Percentiles rank a stretch among this genome's conserved stretches.
Evolutionary conservation across 2,797 vertebrate genomes (phyloP).

Genomic region (Paratrypauchen microcephalus): DNA sequence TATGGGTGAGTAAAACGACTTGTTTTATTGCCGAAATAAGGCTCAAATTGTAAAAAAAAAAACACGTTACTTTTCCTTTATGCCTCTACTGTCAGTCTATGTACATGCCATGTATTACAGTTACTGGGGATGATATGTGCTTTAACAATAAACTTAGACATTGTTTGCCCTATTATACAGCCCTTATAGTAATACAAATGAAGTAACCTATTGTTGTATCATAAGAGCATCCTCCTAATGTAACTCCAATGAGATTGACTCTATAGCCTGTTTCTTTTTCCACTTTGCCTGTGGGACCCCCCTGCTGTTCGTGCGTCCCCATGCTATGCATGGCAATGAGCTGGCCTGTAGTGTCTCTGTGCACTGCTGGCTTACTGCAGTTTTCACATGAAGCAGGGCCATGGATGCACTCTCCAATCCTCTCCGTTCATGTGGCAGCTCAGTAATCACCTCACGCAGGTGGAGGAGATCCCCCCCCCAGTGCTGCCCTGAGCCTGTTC

Average conservation of each 20-base stretch:
- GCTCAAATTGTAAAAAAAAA: too few relatives aligned
- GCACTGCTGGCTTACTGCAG: constrained; percentile 51
- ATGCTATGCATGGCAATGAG: constrained; percentile 60
- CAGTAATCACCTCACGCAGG: constrained; percentile 45
- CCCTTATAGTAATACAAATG: constrained; percentile 21
- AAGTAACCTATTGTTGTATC: constrained; percentile 27
- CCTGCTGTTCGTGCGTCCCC: constrained; percentile 43
- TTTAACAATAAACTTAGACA: too few relatives aligned
- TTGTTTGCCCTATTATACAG: constrained; percentile 20
- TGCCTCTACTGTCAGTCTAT: too few relatives aligned
- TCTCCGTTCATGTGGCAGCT: constrained; percentile 30
- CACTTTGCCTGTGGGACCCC: constrained; percentile 41
- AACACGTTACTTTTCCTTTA: too few relatives aligned
- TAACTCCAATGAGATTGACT: constrained; percentile 39
- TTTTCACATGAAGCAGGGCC: constrained; percentile 39
- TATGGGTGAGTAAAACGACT: too few relatives aligned
- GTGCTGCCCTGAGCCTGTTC: constrained; percentile 28
- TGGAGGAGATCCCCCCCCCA: constrained; percentile 32
- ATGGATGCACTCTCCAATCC: constrained; percentile 33
- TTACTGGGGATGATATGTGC: too few relatives aligned
- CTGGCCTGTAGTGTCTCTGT: constrained; percentile 30
- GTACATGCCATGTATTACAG: too few relatives aligned
- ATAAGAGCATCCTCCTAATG: constrained; percentile 39
- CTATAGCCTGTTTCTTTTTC: constrained; percentile 37
- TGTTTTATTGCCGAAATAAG: too few relatives aligned